Percentiles rank a stretch among this genome's conserved stretches.
Conservation (phyloP, 2,113 vertebrate genomes). For the Coracopsis vasa region DNA sequence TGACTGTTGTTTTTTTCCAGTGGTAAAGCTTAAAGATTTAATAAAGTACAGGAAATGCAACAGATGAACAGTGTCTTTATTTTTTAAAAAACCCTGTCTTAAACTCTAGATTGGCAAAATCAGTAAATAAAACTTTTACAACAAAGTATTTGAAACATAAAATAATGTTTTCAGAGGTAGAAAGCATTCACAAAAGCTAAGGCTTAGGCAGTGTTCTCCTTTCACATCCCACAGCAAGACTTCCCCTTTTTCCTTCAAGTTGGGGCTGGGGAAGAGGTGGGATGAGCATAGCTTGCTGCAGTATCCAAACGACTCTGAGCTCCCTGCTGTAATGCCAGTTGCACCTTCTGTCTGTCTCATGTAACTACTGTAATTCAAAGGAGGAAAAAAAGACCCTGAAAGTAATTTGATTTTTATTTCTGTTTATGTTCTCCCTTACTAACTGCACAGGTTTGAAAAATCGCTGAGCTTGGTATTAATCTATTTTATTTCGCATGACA, state of each 20-base stretch:
- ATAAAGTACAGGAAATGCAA: neutral
- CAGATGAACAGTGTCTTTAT: neutral
- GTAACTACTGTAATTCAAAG: neutral
- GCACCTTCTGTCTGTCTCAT: neutral
- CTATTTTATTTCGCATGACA: neutral
- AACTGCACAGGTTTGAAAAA: neutral
- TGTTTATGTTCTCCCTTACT: neutral
- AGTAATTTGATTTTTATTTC: neutral
- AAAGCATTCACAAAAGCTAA: too few species aligned
- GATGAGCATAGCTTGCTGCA: neutral
- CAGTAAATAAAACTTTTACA: neutral
- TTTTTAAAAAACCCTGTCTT: neutral
- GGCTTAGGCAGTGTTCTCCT: neutral
- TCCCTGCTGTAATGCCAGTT: neutral
- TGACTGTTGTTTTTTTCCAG: neutral
- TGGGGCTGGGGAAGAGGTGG: neutral
- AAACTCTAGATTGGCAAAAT: neutral
- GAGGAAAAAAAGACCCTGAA: neutral
- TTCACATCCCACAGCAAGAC: neutral
- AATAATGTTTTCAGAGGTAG: neutral
- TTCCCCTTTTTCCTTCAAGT: neutral
- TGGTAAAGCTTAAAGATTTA: neutral
- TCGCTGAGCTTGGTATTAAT: neutral
- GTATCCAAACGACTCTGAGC: too few species aligned
- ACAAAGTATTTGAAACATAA: neutral